A percentile compares a stretch with the other conserved stretches of the same genome.
Evolutionary conservation across 2,113 vertebrate genomes (phyloP).

Genomic region (Chloropsis hardwickii): DNA sequence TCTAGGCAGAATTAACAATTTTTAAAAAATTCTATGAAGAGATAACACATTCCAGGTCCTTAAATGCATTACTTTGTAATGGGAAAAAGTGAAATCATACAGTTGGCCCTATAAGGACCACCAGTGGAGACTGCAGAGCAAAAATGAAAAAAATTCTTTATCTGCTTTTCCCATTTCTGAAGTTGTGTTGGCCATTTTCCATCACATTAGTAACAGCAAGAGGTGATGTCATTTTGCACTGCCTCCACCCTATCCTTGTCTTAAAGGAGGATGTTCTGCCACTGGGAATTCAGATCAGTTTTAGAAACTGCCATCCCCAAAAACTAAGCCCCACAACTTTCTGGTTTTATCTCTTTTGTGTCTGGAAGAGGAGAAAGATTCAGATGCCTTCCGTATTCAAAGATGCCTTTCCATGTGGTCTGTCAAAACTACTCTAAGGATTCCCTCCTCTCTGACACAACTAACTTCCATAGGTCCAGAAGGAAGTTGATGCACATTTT

Average conservation of each 20-base stretch:
- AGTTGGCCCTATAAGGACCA: background rate
- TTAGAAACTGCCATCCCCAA: background rate
- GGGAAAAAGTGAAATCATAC: background rate
- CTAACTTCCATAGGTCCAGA: background rate
- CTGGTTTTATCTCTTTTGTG: background rate
- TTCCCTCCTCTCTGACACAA: background rate
- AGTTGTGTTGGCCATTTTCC: background rate
- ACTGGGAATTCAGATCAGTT: background rate
- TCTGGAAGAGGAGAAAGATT: background rate
- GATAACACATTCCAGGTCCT: background rate
- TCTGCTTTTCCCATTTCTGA: conserved; percentile 12
- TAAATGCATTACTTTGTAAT: background rate
- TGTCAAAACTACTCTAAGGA: background rate
- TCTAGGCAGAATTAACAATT: background rate
- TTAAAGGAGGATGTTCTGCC: background rate
- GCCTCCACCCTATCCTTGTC: background rate
- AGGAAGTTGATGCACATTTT: background rate
- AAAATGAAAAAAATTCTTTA: background rate
- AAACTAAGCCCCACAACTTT: background rate
- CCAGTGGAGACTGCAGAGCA: background rate
- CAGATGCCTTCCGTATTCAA: background rate
- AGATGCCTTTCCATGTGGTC: background rate
- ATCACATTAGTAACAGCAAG: background rate
- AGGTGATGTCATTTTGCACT: background rate
- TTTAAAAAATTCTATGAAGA: background rate